These are phyloP conservation scores for Entosphenus tridentatus DNA, from an alignment of 2,113 vertebrate genomes.

Conservation along the genomic window DNA sequence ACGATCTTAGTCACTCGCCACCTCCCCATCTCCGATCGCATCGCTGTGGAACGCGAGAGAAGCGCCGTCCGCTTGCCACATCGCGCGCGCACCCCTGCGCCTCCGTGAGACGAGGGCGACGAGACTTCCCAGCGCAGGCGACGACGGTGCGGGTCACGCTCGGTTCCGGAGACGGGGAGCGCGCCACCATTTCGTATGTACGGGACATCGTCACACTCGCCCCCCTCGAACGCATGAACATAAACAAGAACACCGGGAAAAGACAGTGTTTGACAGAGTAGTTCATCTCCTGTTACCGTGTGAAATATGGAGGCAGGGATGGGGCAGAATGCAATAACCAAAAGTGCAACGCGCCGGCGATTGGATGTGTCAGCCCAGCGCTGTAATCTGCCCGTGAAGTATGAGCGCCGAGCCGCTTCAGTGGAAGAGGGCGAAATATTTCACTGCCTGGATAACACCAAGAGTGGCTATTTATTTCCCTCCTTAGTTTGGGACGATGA, in stretches of 20 bases:
- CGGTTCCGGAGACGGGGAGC: neutral
- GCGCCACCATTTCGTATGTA: constrained; percentile 4
- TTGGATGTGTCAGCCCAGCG: constrained; percentile 4
- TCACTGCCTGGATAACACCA: constrained; percentile 4
- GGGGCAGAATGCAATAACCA: constrained; percentile 6
- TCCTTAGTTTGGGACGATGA: constrained; percentile 3
- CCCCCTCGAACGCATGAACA: neutral
- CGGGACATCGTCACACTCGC: neutral
- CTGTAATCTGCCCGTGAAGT: constrained; percentile 3
- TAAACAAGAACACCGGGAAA: constrained; percentile 5
- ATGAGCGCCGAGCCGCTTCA: neutral
- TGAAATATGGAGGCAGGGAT: constrained; percentile 6
- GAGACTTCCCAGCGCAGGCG: no score
- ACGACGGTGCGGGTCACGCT: no score
- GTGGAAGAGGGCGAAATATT: constrained; percentile 6
- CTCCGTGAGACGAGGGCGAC: no score
- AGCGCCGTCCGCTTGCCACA: no score
- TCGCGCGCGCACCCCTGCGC: no score
- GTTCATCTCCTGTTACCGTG: constrained; percentile 5
- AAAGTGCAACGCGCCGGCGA: constrained; percentile 6
- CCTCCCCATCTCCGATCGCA: no score
- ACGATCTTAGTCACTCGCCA: no score
- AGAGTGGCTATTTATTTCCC: constrained; percentile 6
- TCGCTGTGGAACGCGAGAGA: no score
- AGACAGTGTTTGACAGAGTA: constrained; percentile 6